Evolutionary conservation across 37 sponge, comb jelly and placozoan genomes (phyloP).

Genomic region (Aplysina aerophoba): DNA sequence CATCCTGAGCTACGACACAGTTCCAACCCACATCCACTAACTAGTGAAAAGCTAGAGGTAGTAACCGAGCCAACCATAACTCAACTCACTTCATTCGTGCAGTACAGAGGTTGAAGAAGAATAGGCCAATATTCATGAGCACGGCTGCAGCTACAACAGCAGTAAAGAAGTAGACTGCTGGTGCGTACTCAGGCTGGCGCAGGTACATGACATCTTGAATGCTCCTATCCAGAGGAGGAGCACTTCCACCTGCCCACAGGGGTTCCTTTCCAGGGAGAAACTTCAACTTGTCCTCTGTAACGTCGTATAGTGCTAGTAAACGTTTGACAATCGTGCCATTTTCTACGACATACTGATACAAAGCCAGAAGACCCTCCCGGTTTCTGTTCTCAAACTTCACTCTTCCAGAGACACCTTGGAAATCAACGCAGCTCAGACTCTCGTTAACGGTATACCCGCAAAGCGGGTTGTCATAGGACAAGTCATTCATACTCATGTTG

Average conservation of each 20-base stretch:
- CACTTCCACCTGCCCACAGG: background rate
- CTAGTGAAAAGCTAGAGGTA: too few relatives aligned
- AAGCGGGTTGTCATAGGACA: background rate
- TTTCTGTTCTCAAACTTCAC: background rate
- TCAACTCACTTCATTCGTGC: conserved; percentile 58
- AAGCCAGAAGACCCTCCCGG: background rate
- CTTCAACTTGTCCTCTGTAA: background rate
- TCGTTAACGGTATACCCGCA: background rate
- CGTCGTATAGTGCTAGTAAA: background rate
- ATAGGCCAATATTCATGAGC: conserved; percentile 41
- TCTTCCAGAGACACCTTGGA: background rate
- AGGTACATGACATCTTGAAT: background rate
- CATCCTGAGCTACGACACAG: background rate
- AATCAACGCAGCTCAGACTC: background rate
- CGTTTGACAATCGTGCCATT: background rate
- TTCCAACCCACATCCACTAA: too few relatives aligned
- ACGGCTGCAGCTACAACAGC: conserved; percentile 40
- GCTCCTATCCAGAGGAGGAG: conserved; percentile 2
- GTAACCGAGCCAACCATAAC: too few relatives aligned
- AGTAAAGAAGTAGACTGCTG: conserved; percentile 19
- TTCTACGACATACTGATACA: background rate
- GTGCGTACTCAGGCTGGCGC: background rate
- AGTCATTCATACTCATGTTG: background rate
- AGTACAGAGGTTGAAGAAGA: conserved; percentile 71
- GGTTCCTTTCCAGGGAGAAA: background rate